Conservation (phyloP, 2,888 invertebrate species). For the Endomychus coccineus region DNA sequence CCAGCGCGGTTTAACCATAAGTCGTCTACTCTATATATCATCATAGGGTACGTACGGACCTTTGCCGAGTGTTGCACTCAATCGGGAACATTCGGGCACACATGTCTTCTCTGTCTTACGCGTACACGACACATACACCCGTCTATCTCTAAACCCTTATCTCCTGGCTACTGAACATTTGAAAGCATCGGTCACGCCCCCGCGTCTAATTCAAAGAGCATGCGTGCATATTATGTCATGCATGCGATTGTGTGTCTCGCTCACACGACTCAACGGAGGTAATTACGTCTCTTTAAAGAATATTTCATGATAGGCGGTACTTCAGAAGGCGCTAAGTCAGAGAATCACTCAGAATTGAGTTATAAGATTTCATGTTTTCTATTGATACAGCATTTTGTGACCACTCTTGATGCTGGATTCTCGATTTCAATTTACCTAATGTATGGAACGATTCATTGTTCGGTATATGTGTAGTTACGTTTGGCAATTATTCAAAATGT, state of each 20-base stretch:
- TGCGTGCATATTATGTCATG: too few relatives aligned
- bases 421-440: too few relatives aligned
- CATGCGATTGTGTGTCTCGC: too few relatives aligned
- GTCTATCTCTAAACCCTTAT: constrained; percentile 30
- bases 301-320: constrained; percentile 39
- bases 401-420: constrained; percentile 30
- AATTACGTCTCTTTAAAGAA: constrained; percentile 26
- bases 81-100: constrained; percentile 35
- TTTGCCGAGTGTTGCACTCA: constrained; percentile 33
- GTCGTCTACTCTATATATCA: constrained; percentile 69
- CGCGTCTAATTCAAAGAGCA: constrained; percentile 38
- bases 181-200: constrained; percentile 26
- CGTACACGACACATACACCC: constrained; percentile 25
- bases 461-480: too few relatives aligned
- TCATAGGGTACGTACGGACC: constrained; percentile 40
- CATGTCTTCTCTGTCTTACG: constrained; percentile 29
- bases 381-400: constrained; percentile 40
- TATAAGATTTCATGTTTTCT: constrained; percentile 31
- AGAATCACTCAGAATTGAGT: constrained; percentile 33
- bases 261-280: too few relatives aligned
- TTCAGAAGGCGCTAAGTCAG: constrained; percentile 43
- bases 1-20: constrained; percentile 68
- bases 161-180: too few relatives aligned
- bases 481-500: too few relatives aligned
- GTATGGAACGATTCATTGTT: too few relatives aligned